Percentiles rank a stretch among this genome's conserved stretches.
phyloP scores from a whole-genome alignment of 2,888 invertebrate species.

The Lamellibrachia columna region DNA sequence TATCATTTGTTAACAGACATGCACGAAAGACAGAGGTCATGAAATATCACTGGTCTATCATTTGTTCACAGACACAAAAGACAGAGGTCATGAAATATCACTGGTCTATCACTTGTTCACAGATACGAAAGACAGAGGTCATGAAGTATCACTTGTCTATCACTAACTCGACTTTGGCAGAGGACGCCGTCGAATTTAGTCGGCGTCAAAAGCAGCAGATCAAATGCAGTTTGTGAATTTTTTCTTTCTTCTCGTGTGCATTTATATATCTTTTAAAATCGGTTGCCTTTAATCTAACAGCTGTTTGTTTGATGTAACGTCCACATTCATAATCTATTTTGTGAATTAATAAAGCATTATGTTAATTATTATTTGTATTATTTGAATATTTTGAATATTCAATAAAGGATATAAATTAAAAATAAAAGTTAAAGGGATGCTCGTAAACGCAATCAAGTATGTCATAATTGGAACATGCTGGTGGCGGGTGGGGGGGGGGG shows the following conservation, averaged over 20 bases:
- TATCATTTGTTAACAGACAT: not conserved
- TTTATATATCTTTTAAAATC: not conserved
- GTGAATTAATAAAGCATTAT: not conserved
- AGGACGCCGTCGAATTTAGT: not conserved
- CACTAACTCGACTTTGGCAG: not conserved
- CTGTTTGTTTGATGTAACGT: not conserved
- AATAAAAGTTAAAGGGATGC: not conserved
- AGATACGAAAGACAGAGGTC: too few species aligned
- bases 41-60: slow-evolving; percentile 13
- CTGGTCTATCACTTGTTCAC: too few species aligned
- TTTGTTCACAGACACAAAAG: too few species aligned
- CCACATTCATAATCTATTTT: not conserved
- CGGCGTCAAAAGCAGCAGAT: not conserved
- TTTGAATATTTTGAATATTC: not conserved
- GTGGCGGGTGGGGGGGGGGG: too few species aligned
- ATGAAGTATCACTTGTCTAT: not conserved
- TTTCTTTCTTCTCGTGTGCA: not conserved
- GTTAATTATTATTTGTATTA: not conserved
- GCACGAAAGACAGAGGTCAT: not conserved
- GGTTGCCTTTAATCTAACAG: not conserved
- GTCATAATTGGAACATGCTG: not conserved
- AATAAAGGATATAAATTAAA: not conserved
- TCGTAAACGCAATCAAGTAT: not conserved
- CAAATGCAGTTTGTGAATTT: not conserved
- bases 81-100: too few species aligned